Percentiles rank a stretch among this genome's conserved stretches.
These are phyloP conservation scores for Calliphora vomitoria DNA, from an alignment of 2,888 invertebrate species.

Conservation along the genomic window DNA sequence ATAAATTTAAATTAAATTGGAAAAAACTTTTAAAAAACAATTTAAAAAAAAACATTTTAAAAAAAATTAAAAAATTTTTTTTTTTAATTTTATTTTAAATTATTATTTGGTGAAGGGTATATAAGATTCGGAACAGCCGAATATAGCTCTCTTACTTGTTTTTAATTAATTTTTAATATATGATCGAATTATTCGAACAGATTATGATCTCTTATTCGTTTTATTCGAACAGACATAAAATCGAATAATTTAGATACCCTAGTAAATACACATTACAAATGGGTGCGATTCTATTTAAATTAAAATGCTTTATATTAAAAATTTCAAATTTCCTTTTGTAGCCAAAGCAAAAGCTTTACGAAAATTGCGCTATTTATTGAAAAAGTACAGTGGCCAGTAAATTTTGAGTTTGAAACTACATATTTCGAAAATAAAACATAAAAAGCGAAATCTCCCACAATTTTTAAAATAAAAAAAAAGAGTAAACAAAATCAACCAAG, in stretches of 20 bases:
- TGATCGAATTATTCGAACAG: too few species aligned
- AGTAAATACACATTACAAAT: conserved; percentile 3
- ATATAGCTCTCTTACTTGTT: too few species aligned
- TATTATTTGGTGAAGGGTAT: too few species aligned
- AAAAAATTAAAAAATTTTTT: too few species aligned
- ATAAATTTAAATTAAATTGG: too few species aligned
- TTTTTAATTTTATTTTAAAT: too few species aligned
- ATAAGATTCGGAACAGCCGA: too few species aligned
- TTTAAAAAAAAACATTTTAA: too few species aligned
- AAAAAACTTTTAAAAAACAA: too few species aligned
- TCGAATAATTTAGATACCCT: background rate
- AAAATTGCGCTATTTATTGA: conserved; percentile 81
- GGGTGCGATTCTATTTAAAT: conserved; percentile 72
- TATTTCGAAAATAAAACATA: conserved; percentile 58
- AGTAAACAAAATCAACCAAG: conserved; percentile 32
- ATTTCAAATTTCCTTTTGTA: conserved; percentile 74
- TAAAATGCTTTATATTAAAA: conserved; percentile 16
- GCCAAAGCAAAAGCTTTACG: conserved; percentile 82
- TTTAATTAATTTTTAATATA: too few species aligned
- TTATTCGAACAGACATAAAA: too few species aligned
- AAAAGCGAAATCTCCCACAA: conserved; percentile 50
- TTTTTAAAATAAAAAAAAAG: conserved; percentile 32
- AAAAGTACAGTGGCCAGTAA: conserved; percentile 81
- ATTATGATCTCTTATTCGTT: too few species aligned
- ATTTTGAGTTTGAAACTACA: conserved; percentile 64